Conservation (phyloP, 2,888 invertebrate species). For the Drosophila tripunctata region DNA sequence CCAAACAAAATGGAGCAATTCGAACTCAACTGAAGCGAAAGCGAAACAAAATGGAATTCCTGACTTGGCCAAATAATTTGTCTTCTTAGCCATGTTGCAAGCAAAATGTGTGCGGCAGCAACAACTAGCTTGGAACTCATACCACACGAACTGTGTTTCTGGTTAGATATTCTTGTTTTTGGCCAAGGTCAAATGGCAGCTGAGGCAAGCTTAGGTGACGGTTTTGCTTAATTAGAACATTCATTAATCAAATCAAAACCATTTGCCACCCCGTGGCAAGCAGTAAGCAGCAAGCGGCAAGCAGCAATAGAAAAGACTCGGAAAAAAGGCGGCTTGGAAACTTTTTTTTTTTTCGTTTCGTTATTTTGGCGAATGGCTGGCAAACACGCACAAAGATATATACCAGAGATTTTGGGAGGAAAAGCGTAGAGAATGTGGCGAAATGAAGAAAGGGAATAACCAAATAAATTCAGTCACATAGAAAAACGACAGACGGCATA, state of each 20-base stretch:
- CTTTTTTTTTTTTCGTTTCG: too few relatives aligned
- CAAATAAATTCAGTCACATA: constrained; percentile 78
- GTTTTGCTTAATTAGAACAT: constrained; percentile 83
- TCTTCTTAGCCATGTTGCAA: constrained; percentile 59
- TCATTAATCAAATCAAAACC: constrained; percentile 83
- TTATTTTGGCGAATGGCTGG: constrained; percentile 75
- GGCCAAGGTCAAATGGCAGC: constrained; percentile 76
- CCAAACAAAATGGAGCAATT: constrained; percentile 2
- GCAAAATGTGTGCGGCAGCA: constrained; percentile 33
- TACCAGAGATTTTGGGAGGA: constrained; percentile 3
- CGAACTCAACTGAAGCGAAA: constrained; percentile 5
- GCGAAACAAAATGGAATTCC: constrained; percentile 45
- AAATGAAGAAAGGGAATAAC: constrained; percentile 28
- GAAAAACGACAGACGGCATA: constrained; percentile 77
- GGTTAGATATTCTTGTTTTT: constrained; percentile 60
- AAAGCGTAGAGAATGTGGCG: not conserved
- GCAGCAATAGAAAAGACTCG: constrained; percentile 22
- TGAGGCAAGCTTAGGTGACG: constrained; percentile 72
- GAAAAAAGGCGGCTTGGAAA: constrained; percentile 54
- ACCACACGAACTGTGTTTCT: too few relatives aligned
- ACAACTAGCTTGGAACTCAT: too few relatives aligned
- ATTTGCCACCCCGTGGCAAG: constrained; percentile 77
- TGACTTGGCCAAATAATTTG: constrained; percentile 72
- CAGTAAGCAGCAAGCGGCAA: constrained; percentile 16
- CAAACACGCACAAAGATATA: constrained; percentile 71